Evolutionary conservation across 2,888 invertebrate genomes (phyloP).

Genomic region (Atherix ibis): DNA sequence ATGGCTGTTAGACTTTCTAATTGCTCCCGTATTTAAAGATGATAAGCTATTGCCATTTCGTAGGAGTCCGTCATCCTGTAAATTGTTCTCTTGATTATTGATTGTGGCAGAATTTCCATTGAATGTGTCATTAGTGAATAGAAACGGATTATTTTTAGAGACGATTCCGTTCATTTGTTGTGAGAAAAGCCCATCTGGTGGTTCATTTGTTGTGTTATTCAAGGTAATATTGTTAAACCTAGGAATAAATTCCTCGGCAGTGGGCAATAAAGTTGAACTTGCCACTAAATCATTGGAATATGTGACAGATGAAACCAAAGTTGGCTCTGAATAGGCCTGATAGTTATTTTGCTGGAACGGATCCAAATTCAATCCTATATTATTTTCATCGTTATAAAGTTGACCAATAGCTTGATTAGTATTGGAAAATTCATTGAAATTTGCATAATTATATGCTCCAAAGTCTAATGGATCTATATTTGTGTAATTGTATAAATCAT

Average conservation of each 20-base stretch:
- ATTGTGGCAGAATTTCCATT: too few species aligned
- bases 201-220: too few species aligned
- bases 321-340: slow-evolving; percentile 12
- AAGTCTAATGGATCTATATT: not conserved
- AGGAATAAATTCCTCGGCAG: slow-evolving; percentile 29
- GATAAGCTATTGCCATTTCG: too few species aligned
- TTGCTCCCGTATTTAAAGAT: slow-evolving; percentile 1
- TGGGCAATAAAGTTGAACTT: slow-evolving; percentile 23
- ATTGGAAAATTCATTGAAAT: too few species aligned
- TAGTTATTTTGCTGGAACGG: slow-evolving; percentile 1
- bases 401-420: too few species aligned
- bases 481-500: not conserved
- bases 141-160: not conserved
- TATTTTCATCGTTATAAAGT: too few species aligned
- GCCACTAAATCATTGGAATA: slow-evolving; percentile 17
- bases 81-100: too few species aligned
- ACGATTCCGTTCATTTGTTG: not conserved
- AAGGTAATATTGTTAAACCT: slow-evolving; percentile 22
- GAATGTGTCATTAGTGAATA: not conserved
- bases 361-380: too few species aligned
- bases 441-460: too few species aligned
- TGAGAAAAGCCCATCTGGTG: too few species aligned
- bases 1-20: not conserved
- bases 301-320: slow-evolving; percentile 10
- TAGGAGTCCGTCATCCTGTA: not conserved